Conservation (phyloP, 2,797 vertebrate genomes). For the Channa striata region DNA sequence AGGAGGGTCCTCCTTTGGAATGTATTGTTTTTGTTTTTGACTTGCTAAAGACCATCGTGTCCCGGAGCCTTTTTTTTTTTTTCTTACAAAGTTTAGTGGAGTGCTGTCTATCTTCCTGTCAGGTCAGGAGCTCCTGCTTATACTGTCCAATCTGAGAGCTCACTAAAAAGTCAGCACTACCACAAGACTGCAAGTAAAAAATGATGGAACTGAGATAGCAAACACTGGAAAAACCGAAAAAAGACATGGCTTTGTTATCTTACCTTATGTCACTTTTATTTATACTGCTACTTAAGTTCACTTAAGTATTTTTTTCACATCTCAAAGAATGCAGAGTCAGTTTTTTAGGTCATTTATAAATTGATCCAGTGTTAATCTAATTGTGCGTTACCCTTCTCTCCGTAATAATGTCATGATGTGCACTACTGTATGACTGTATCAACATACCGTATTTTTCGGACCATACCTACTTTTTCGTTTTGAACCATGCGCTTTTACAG, state of each 20-base stretch:
- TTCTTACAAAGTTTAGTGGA: slow-evolving; percentile 35
- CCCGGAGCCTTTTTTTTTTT: slow-evolving; percentile 13
- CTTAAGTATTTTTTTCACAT: neutral
- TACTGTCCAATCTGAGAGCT: slow-evolving; percentile 27
- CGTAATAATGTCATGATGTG: neutral
- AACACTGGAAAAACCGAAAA: neutral
- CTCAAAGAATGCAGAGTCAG: neutral
- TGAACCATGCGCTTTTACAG: too few relatives aligned
- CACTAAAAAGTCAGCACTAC: slow-evolving; percentile 33
- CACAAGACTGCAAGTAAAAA: slow-evolving; percentile 35
- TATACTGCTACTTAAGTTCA: neutral
- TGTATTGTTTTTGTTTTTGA: too few relatives aligned
- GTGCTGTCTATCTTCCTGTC: slow-evolving; percentile 3
- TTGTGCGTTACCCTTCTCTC: neutral
- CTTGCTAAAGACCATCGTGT: slow-evolving; percentile 29
- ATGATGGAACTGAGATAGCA: slow-evolving; percentile 16
- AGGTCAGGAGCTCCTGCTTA: slow-evolving; percentile 34
- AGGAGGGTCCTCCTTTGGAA: too few relatives aligned
- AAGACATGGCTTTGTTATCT: neutral
- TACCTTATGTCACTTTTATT: neutral
- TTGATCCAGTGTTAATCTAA: neutral
- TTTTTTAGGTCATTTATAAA: neutral
- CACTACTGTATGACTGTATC: slow-evolving; percentile 5
- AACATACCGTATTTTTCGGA: too few relatives aligned
- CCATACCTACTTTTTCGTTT: too few relatives aligned